Evolutionary conservation across 2,797 vertebrate genomes (phyloP).

Genomic region (Pantherophis alleghaniensis): DNA sequence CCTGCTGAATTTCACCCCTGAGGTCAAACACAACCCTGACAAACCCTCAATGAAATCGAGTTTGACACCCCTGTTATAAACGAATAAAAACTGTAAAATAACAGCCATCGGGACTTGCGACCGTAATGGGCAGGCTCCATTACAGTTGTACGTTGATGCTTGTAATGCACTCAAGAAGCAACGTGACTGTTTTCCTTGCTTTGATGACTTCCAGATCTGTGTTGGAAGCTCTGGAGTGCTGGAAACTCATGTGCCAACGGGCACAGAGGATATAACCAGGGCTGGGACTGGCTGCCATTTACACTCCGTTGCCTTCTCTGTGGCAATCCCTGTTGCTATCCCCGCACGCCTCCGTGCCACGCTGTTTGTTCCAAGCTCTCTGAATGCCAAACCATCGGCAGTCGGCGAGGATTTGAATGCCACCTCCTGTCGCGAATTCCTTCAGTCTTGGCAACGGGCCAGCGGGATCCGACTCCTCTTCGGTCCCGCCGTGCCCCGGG

Average conservation of each 20-base stretch:
- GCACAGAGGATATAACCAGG: not conserved
- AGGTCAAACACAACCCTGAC: no score
- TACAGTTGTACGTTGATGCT: not conserved
- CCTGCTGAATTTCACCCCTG: no score
- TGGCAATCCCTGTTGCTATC: not conserved
- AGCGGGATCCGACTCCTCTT: not conserved
- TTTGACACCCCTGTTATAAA: no score
- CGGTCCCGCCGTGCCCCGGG: not conserved
- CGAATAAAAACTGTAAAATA: no score
- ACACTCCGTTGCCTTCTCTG: not conserved
- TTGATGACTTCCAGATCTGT: not conserved
- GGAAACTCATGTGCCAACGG: not conserved
- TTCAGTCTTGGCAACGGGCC: not conserved
- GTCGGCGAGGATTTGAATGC: not conserved
- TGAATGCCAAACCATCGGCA: not conserved
- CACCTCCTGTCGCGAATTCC: not conserved
- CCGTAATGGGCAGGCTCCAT: not conserved
- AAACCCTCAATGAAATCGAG: no score
- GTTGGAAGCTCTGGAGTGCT: not conserved
- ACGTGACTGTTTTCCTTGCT: not conserved
- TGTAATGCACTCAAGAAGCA: not conserved
- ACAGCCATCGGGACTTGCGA: no score
- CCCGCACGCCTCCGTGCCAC: not conserved
- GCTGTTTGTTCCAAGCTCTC: not conserved
- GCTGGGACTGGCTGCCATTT: not conserved